Evolutionary conservation across 2,797 vertebrate genomes (phyloP), one percentile per base, ranked within the genome.

Genomic region (Poeciliopsis presidionis): DNA sequence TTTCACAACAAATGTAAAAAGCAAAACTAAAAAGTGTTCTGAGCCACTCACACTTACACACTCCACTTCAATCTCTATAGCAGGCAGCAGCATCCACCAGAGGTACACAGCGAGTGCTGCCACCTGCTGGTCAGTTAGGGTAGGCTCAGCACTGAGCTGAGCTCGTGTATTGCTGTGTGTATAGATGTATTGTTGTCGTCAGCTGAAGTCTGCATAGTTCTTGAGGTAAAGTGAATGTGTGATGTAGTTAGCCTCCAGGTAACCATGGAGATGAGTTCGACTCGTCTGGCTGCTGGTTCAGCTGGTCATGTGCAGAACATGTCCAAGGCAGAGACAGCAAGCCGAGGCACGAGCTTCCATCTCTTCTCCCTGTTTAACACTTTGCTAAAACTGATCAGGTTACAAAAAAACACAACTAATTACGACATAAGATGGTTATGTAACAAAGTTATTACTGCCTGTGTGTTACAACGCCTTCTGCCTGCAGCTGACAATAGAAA

Each of bases 391-490:
- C 28, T 33, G 13, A 7, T 33, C 14, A 18, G 30, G 16, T 61
- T 61, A 61, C 28, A 61, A 63, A 12, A 11, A 55, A 55, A n/a
- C 53, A 55, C 51, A 55, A 9, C 51, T 55, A n/a, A 55, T 55
- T 13, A 28, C 30, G 55, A 30, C 55, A 59, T 14, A 59, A 59
- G 12, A 5, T 33, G 14, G 30, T 63, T 36, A 18, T 36, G 14
- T 63, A 63, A 63, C 13, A 61, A 33, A 61, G 59, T 36, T 63
- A 18, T 63, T 18, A 14, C 57, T 61, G 11, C 55, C 9, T 85
- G 79, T 79, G 81, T 57, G n/a, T 12, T 72, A 87, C 55, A 78
- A 84, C 59, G 46, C 78, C 36, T 69, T 57, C 33, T 74, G 12
- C 43, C 71, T 77, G 72, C 39, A 51, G 47, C 20, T 4, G 61